Base-by-base conservation (phyloP, 2,888 invertebrate species). In the Nipponacmea schrenckii region DNA sequence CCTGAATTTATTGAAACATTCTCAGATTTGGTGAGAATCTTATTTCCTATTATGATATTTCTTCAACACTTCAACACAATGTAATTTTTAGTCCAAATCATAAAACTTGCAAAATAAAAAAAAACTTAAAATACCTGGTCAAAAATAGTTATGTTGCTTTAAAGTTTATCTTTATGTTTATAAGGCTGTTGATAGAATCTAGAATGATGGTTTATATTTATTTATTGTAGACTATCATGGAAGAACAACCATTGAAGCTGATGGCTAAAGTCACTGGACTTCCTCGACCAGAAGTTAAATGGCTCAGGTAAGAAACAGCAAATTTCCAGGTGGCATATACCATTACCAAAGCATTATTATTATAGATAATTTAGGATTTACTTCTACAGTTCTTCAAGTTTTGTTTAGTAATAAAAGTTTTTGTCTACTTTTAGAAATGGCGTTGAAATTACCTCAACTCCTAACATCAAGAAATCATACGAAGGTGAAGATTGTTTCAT, bases 1-100 rank as follows among this genome's bases (percentile, higher is more conserved):
- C 96, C 96, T 64, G 90, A 95, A 64, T 97, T 97, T 86, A 92
- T 94, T 20, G 93, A 96, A 89, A 92, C 95, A 80, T 96, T 96
- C 91, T 93, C 95, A 90, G 96, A 96, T 89, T 92, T 93, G 80
- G 83, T 85, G 75, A 80, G 78, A 79, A n/a, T 45, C 20, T 48
- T 45, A 15, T 66, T 44, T 63, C n/a, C 56, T 27, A 64, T 15
- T 68, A 20, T 64, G 4, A 63, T 68, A 8, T 69, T 62, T 63
- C 10, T 39, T 39, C 10, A 39, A 39, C 7, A 5, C 8, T 39
- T 39, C n/a, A n/a, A n/a, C n/a, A n/a, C n/a, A 10, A 39, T 39
- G 4, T 5, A 39, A 39, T 10, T 39, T 31, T 31, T 3, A 31
- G 31, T 3, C 2, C 2, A 31, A 31, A 31, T 31, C 31, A 31